phyloP scores from a whole-genome alignment of 2,888 invertebrate genomes.

The Thymelicus lineola region DNA sequence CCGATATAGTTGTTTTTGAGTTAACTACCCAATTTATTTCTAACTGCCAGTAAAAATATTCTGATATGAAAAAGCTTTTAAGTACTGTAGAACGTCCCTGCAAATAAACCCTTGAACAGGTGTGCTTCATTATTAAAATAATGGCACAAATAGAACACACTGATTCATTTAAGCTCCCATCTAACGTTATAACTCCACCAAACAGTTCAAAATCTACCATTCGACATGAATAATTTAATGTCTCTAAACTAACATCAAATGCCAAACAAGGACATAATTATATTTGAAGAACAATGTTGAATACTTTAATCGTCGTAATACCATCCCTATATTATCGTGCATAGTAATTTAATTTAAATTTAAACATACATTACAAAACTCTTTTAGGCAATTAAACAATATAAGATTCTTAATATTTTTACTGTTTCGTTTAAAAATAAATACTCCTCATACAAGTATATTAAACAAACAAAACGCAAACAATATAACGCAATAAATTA shows the following conservation, averaged over 20 bases:
- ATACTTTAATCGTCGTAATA: conserved; percentile 15
- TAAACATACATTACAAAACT: conserved; percentile 21
- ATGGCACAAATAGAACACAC: conserved; percentile 74
- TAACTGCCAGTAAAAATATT: conserved; percentile 28
- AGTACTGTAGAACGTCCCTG: conserved; percentile 48
- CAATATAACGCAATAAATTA: conserved; percentile 43
- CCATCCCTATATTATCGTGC: conserved; percentile 19
- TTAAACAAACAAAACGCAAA: conserved; percentile 33
- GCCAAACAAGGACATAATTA: conserved; percentile 30
- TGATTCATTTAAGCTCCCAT: conserved; percentile 58
- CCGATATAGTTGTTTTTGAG: neutral
- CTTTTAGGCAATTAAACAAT: conserved; percentile 29
- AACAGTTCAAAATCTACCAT: conserved; percentile 28
- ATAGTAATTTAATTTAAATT: conserved; percentile 14
- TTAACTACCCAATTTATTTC: conserved; percentile 5
- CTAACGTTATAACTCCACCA: conserved; percentile 26
- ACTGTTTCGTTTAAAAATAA: conserved; percentile 21
- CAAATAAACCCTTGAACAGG: conserved; percentile 19
- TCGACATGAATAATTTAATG: conserved; percentile 25
- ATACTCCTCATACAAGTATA: conserved; percentile 14
- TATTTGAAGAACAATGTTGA: conserved; percentile 24
- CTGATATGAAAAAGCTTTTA: conserved; percentile 58
- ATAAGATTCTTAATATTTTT: conserved; percentile 21
- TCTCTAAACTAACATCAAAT: conserved; percentile 34
- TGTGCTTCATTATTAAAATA: conserved; percentile 42